Percentiles rank a stretch among this genome's conserved stretches.
Conservation (phyloP, 2,797 vertebrate genomes). For the Paratrypauchen microcephalus region DNA sequence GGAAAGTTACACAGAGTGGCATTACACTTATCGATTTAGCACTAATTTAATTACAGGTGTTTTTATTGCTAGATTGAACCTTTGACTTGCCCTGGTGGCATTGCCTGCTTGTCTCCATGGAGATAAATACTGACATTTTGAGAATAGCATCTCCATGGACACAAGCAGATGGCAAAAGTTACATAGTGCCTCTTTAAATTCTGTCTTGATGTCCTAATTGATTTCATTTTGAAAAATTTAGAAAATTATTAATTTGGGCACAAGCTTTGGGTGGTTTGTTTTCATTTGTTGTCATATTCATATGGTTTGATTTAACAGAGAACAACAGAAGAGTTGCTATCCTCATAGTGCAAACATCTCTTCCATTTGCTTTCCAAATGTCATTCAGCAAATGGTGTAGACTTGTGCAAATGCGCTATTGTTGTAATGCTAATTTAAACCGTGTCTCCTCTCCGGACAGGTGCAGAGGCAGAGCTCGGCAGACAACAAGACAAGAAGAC, state of each 20-base stretch:
- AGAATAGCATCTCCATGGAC: not conserved
- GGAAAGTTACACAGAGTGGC: too few relatives aligned
- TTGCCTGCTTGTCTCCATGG: not conserved
- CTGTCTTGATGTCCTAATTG: not conserved
- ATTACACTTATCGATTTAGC: not conserved
- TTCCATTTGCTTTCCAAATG: slow-evolving; percentile 42
- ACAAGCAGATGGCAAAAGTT: not conserved
- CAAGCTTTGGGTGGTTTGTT: not conserved
- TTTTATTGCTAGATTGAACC: not conserved
- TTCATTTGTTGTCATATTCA: not conserved
- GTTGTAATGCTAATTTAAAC: slow-evolving; percentile 46
- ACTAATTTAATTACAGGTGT: not conserved
- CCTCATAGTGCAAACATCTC: slow-evolving; percentile 1
- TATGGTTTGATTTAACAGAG: not conserved
- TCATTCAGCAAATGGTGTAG: slow-evolving; percentile 20
- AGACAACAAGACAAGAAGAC: slow-evolving; percentile 35
- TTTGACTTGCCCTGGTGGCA: not conserved
- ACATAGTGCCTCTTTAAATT: not conserved
- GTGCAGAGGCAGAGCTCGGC: slow-evolving; percentile 43
- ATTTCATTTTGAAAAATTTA: not conserved
- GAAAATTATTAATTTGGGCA: not conserved
- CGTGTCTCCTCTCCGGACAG: slow-evolving; percentile 50
- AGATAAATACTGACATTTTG: not conserved
- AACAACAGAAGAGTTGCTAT: not conserved
- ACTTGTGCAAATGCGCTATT: slow-evolving; percentile 38